Evolutionary conservation across 2,888 invertebrate species (phyloP).

Genomic region (Furcula furcula): DNA sequence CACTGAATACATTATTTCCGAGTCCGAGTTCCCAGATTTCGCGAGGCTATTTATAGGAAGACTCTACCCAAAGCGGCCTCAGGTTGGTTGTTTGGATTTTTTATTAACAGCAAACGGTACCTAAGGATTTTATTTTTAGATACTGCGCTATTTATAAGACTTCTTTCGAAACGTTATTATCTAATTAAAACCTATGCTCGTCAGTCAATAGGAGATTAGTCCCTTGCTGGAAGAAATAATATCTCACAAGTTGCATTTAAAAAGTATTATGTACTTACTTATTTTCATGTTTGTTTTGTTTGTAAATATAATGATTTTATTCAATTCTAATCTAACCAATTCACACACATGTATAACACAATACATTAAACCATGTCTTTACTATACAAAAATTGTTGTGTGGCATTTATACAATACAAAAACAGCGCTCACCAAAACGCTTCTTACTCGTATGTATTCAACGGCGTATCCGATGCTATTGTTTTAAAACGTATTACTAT

Average conservation of each 20-base stretch:
- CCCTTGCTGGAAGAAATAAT: too few relatives aligned
- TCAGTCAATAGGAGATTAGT: too few relatives aligned
- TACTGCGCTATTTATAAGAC: too few relatives aligned
- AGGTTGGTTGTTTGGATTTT: neutral
- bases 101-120: neutral
- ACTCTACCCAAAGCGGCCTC: neutral
- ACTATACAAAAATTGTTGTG: too few relatives aligned
- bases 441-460: conserved; percentile 28
- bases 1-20: conserved; percentile 10
- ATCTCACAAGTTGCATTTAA: too few relatives aligned
- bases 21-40: neutral
- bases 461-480: conserved; percentile 34
- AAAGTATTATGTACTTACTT: too few relatives aligned
- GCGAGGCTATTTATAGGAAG: neutral
- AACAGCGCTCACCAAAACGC: conserved; percentile 17
- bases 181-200: too few relatives aligned
- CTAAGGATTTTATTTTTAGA: neutral
- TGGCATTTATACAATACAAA: conserved; percentile 10
- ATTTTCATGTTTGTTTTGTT: too few relatives aligned
- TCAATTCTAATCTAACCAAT: too few relatives aligned
- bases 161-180: too few relatives aligned
- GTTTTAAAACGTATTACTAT: conserved; percentile 56
- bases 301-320: too few relatives aligned
- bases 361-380: conserved; percentile 4
- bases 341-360: neutral